Evolutionary conservation across 2,113 vertebrate species (phyloP), one percentile per base, ranked within the genome.

Genomic region (Lethenteron reissneri): DNA sequence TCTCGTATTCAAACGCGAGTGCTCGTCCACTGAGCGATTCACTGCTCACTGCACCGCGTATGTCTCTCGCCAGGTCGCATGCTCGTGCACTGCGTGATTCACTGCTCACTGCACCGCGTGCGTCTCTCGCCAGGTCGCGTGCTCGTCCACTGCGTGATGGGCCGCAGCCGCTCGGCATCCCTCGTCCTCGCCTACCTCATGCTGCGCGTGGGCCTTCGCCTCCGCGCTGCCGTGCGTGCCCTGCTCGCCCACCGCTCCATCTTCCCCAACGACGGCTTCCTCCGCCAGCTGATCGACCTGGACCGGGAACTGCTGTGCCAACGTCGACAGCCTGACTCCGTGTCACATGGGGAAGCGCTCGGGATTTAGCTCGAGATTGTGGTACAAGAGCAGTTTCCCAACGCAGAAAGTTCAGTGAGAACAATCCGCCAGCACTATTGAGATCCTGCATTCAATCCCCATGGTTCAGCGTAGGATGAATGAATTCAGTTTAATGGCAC

Each of bases 161-260:
- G 78, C 6, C 73, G 77, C 1, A 77, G 76, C 70, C 71, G 78
- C 62, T 77, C 78, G 1, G 74, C 78, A 21, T 75, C 76, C 1
- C 75, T 78, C 56, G 76, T 75, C 70, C 76, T 78, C 56, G 78
- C 78, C 60, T 78, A 77, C 58, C 71, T 78, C 69, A 77, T 78
- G 75, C 75, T 76, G 57, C 74, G 77, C 56, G 75, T 76, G 57
- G 74, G 74, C 8, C 74, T 77, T 59, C 74, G 74, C 10, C 73
- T 78, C 2, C 74, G 75, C 41, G 73, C 76, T 21, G 78, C 78
- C 72, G 73, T 77, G 10, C 73, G 75, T 56, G 76, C 75, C 76
- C 74, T 77, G 10, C 71, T 72, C 56, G 73, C 73, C 58, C 58
- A 76, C 59, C 17, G 78, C 4, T 75, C 76, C 0, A 75, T 78